Conservation (phyloP, 2,888 invertebrate genomes). For the Alviniconcha strummeri region DNA sequence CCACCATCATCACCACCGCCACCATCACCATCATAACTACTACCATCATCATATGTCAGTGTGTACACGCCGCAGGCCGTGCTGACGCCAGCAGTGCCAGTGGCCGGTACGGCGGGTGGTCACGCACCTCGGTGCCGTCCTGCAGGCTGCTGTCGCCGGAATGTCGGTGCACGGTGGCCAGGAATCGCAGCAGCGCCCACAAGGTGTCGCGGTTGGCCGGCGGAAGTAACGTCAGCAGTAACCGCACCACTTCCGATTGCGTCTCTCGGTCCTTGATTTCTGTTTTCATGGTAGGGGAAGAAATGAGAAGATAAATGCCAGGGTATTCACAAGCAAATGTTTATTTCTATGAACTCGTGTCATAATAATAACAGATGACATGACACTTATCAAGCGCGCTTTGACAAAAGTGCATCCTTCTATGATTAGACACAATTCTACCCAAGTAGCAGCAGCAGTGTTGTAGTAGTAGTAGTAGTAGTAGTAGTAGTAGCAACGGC, state of each 20-base stretch:
- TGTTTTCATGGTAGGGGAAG: slow-evolving; percentile 23
- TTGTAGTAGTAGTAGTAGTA: too few relatives aligned
- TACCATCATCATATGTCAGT: too few relatives aligned
- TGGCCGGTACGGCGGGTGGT: too few relatives aligned
- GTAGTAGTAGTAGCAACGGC: too few relatives aligned
- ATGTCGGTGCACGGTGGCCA: slow-evolving; percentile 85
- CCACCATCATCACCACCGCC: too few relatives aligned
- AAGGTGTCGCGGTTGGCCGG: slow-evolving; percentile 92
- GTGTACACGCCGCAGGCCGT: too few relatives aligned
- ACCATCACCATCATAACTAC: too few relatives aligned
- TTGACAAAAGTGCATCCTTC: neutral
- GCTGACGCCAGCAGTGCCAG: too few relatives aligned
- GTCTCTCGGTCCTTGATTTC: slow-evolving; percentile 44
- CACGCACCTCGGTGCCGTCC: slow-evolving; percentile 66
- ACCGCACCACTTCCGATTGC: slow-evolving; percentile 88
- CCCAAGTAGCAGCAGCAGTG: neutral
- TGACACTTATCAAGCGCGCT: neutral
- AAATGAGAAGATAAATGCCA: neutral
- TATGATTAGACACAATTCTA: neutral
- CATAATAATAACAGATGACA: neutral
- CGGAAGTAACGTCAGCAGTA: slow-evolving; percentile 89
- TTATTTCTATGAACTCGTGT: neutral
- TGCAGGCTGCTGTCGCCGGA: slow-evolving; percentile 81
- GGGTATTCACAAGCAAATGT: neutral
- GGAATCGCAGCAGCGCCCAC: slow-evolving; percentile 86